Conservation (phyloP, 2,888 invertebrate species). For the Tachina fera region DNA sequence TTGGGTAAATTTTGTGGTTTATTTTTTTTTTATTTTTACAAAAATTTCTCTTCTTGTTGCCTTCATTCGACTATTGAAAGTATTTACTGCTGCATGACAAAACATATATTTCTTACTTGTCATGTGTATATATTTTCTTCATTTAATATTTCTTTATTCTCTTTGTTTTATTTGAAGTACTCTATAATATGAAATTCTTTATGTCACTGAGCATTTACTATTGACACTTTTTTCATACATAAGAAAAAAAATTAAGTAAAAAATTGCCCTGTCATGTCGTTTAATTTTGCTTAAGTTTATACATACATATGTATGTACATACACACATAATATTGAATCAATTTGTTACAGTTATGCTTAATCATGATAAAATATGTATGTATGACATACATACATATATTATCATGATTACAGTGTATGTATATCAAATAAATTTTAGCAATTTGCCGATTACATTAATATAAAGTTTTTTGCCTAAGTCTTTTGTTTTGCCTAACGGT, state of each 20-base stretch:
- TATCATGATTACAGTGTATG: no score
- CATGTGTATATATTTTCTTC: not conserved
- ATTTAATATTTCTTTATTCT: no score
- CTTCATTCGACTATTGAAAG: not conserved
- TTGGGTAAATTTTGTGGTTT: slow-evolving; percentile 60
- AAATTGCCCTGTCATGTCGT: slow-evolving; percentile 75
- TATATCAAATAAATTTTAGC: not conserved
- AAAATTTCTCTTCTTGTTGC: slow-evolving; percentile 57
- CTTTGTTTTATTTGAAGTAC: not conserved
- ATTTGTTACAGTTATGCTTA: slow-evolving; percentile 58
- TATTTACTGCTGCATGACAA: slow-evolving; percentile 57
- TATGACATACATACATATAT: no score
- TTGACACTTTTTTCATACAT: slow-evolving; percentile 76
- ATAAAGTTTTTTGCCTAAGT: slow-evolving; percentile 49
- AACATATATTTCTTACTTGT: slow-evolving; percentile 50
- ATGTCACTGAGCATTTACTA: slow-evolving; percentile 59
- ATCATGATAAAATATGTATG: slow-evolving; percentile 8
- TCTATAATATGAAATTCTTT: not conserved
- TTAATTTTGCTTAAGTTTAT: slow-evolving; percentile 63
- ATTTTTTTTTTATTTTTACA: slow-evolving; percentile 20
- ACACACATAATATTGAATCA: not conserved
- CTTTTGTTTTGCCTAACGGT: slow-evolving; percentile 19
- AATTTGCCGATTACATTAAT: slow-evolving; percentile 5
- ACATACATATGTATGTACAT: no score
- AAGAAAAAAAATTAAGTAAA: not conserved